A percentile compares a stretch with the other conserved stretches of the same genome.
phyloP scores from a whole-genome alignment of 2,888 invertebrate genomes.

The Plemyria rubiginata region DNA sequence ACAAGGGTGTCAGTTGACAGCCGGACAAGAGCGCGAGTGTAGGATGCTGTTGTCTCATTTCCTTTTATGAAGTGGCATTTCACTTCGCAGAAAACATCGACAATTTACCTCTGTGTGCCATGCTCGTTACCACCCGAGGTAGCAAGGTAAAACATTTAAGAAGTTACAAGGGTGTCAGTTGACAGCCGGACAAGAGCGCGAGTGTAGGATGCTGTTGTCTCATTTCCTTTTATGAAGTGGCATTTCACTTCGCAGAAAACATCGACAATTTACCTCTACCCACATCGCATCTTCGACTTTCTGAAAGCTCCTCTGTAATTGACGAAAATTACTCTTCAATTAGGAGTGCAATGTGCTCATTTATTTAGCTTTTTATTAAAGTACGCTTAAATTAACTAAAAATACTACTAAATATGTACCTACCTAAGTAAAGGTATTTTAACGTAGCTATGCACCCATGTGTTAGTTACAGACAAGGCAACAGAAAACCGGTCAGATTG shows the following conservation, averaged over 20 bases:
- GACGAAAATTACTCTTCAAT: background rate
- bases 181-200: slow-evolving; percentile 36
- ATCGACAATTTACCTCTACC: slow-evolving; percentile 32
- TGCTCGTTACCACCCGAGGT: slow-evolving; percentile 40
- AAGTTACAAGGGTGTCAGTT: slow-evolving; percentile 39
- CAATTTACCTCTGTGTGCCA: slow-evolving; percentile 27
- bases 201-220: slow-evolving; percentile 49
- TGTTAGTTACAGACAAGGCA: slow-evolving; percentile 15
- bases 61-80: slow-evolving; percentile 50
- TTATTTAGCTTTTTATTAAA: slow-evolving; percentile 8
- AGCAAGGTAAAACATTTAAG: slow-evolving; percentile 25
- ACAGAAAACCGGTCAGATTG: slow-evolving; percentile 34
- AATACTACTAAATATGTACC: background rate
- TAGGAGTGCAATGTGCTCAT: slow-evolving; percentile 20
- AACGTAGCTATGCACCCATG: background rate
- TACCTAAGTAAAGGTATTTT: background rate
- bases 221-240: slow-evolving; percentile 54
- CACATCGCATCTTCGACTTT: slow-evolving; percentile 31
- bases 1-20: slow-evolving; percentile 40
- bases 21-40: slow-evolving; percentile 37
- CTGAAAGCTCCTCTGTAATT: background rate
- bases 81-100: slow-evolving; percentile 36
- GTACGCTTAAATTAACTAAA: slow-evolving; percentile 10
- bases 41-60: slow-evolving; percentile 53
- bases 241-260: slow-evolving; percentile 39